A percentile compares a stretch with the other conserved stretches of the same genome.
These are phyloP conservation scores for Oxyura jamaicensis DNA, from an alignment of 2,113 vertebrate species.

Conservation along the genomic window DNA sequence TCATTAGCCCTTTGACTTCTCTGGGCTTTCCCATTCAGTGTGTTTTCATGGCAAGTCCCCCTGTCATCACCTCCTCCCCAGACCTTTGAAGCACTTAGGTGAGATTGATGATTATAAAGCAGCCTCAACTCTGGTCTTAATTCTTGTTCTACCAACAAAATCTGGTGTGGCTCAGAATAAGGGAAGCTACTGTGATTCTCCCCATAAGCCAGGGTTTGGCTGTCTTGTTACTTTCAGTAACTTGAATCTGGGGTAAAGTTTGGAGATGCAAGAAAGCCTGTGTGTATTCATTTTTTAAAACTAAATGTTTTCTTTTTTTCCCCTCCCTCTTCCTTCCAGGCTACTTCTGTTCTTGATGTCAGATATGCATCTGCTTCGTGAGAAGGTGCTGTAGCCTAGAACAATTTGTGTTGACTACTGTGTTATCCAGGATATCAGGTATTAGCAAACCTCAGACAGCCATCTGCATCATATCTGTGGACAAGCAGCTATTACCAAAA, in stretches of 20 bases:
- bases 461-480: slow-evolving; percentile 82
- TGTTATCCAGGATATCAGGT: slow-evolving; percentile 79
- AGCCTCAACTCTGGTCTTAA: background rate
- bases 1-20: background rate
- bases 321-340: slow-evolving; percentile 61
- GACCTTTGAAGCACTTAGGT: background rate
- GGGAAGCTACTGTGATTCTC: background rate
- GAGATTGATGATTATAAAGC: background rate
- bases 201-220: fast-evolving
- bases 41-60: background rate
- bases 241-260: background rate
- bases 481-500: slow-evolving; percentile 89
- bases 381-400: slow-evolving; percentile 72
- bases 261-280: background rate
- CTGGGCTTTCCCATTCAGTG: background rate
- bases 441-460: slow-evolving; percentile 80
- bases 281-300: slow-evolving; percentile 28
- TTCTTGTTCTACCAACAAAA: background rate
- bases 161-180: background rate
- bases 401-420: slow-evolving; percentile 79
- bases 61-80: no score
- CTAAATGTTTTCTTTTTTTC: slow-evolving; percentile 24
- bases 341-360: slow-evolving; percentile 83
- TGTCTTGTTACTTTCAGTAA: background rate
- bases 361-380: slow-evolving; percentile 84